Base-by-base conservation (phyloP, 2,888 invertebrate genomes). In the Heliconius erato region DNA sequence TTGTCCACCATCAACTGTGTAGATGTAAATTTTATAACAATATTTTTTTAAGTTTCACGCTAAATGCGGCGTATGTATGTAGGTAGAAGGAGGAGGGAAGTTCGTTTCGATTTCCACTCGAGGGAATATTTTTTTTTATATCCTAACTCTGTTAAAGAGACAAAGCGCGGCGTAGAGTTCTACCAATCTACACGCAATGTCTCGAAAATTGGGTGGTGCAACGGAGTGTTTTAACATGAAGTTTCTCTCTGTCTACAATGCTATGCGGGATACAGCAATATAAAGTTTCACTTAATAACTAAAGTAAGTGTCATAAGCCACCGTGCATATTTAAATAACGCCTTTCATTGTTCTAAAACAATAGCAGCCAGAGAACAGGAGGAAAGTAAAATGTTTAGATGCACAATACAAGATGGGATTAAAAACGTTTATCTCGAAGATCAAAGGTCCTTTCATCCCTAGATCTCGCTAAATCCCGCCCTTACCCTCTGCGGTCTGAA, bases 361-460 rank as follows among this genome's bases (percentile, higher is more conserved):
- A 59, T 59, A 59, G 23, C 59, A 14, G 23, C 28, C 16, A 44
- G 11, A 68, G 67, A 26, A 28, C 49, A 78, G 23, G 40, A 69
- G 71, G 11, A 77, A 69, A 59, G 54, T 76, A 76, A 63, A 67
- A 76, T 81, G 76, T 76, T 74, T 80, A 74, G 82, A 74, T 82
- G 72, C 80, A 80, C 63, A 78, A 80, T 79, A 68, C 63, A 71
- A 80, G 54, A 69, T 74, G 40, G 80, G 84, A 82, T 84, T 84
- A 84, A 84, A 84, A 84, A 80, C 82, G 82, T 82, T 84, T 82
- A 84, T 84, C 82, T 84, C 76, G 9, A 74, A 79, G 82, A 82
- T 84, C 82, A 84, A 84, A 84, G 82, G 81, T 78, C 81, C 81
- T 78, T 72, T 78, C 81, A 81, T 81, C 79, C 82, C 78, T n/a